phyloP scores from a whole-genome alignment of 2,797 vertebrate genomes.

The Corythornis leucogaster region DNA sequence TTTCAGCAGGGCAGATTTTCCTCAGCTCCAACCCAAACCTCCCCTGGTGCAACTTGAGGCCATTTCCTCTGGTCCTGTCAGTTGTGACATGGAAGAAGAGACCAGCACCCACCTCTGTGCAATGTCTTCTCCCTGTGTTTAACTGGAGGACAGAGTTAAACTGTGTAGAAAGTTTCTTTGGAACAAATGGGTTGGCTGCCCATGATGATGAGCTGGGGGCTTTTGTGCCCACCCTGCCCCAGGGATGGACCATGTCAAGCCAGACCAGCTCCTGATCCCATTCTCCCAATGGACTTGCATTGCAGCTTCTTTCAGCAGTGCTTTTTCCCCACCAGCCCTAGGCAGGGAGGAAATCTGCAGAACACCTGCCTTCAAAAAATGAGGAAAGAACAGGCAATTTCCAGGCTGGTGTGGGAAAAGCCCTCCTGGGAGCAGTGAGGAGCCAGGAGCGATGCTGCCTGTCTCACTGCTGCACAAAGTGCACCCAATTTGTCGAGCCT shows the following conservation, averaged over 20 bases:
- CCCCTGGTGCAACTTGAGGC: too few relatives aligned
- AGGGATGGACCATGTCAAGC: background rate
- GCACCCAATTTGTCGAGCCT: rapidly evolving
- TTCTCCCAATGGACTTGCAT: background rate
- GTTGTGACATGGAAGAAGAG: too few relatives aligned
- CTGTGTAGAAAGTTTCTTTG: background rate
- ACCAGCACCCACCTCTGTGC: too few relatives aligned
- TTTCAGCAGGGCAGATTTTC: too few relatives aligned
- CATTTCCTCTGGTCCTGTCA: too few relatives aligned
- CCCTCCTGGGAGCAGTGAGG: rapidly evolving
- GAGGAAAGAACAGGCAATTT: background rate
- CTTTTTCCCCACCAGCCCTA: background rate
- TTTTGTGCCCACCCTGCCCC: background rate
- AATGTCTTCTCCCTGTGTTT: background rate
- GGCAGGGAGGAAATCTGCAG: background rate
- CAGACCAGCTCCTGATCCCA: background rate
- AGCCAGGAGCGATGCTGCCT: background rate
- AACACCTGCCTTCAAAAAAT: background rate
- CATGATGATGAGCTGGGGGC: background rate
- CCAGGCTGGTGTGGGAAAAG: background rate
- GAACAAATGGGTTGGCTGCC: background rate
- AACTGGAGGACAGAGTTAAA: background rate
- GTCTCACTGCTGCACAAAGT: background rate
- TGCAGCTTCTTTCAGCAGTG: rapidly evolving
- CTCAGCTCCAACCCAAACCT: too few relatives aligned